These are phyloP conservation scores for Dendrophyllia cribrosa DNA, from an alignment of 64 coral and sea anemone species.

Conservation along the genomic window DNA sequence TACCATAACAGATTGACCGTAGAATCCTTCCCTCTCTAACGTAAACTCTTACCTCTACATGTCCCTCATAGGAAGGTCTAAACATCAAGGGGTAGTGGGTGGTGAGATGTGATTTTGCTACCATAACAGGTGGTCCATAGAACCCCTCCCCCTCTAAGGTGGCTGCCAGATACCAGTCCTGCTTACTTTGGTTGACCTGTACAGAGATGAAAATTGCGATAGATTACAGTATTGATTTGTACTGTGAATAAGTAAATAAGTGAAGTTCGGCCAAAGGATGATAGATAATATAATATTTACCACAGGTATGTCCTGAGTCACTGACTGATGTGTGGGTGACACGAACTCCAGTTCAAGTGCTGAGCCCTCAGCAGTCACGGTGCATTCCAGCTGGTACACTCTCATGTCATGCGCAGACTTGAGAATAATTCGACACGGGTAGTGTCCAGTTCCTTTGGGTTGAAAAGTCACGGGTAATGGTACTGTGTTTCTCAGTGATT, in stretches of 20 bases:
- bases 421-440: constrained; percentile 86
- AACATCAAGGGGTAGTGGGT: constrained; percentile 97
- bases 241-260: too few relatives aligned
- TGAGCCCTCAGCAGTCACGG: constrained; percentile 87
- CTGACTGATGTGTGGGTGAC: constrained; percentile 91
- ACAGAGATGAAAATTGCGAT: background rate
- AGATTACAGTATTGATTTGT: too few relatives aligned
- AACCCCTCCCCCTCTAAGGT: constrained; percentile 92
- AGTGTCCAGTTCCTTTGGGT: constrained; percentile 90
- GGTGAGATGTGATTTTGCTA: constrained; percentile 87
- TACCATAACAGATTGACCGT: too few relatives aligned
- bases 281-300: constrained; percentile 38
- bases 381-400: constrained; percentile 97
- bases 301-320: constrained; percentile 97
- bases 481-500: constrained; percentile 64
- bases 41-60: constrained; percentile 62
- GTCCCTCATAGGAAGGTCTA: constrained; percentile 82
- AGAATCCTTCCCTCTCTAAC: background rate
- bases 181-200: constrained; percentile 92
- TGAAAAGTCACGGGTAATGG: constrained; percentile 80
- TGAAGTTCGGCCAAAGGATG: background rate
- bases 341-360: constrained; percentile 87
- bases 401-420: constrained; percentile 93
- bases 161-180: constrained; percentile 94
- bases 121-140: constrained; percentile 83